Conservation (phyloP, 2,113 vertebrate species). For the Menura novaehollandiae region DNA sequence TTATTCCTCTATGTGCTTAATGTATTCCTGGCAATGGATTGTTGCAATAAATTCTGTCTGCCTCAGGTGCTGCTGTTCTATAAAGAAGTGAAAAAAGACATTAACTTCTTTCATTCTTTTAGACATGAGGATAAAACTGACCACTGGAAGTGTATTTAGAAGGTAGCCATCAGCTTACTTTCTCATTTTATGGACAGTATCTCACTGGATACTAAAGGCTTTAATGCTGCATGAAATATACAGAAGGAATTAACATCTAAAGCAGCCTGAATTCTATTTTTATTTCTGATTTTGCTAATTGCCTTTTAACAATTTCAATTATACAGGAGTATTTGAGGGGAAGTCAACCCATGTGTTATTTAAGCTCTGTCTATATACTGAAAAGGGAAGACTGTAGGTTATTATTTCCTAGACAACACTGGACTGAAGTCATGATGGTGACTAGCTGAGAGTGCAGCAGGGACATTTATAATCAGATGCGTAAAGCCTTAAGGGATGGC, state of each 20-base stretch:
- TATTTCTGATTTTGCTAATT: not conserved
- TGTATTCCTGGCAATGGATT: not conserved
- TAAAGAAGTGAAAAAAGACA: not conserved
- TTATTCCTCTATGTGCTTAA: not conserved
- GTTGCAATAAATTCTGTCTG: slow-evolving; percentile 2
- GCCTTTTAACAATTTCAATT: not conserved
- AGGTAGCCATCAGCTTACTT: not conserved
- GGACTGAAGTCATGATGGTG: not conserved
- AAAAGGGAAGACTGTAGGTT: not conserved
- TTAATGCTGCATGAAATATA: not conserved
- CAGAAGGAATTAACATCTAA: not conserved
- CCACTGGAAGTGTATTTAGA: not conserved
- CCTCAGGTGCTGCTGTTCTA: not conserved
- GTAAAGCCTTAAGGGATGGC: slow-evolving; percentile 4
- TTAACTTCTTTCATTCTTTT: not conserved
- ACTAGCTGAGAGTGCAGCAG: not conserved
- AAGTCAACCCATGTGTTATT: not conserved
- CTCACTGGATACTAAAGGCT: not conserved
- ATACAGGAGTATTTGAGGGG: not conserved
- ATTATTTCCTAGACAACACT: slow-evolving; percentile 7
- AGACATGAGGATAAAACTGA: not conserved
- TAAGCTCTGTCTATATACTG: not conserved
- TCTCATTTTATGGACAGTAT: not conserved
- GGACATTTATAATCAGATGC: slow-evolving; percentile 23
- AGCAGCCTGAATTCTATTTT: not conserved